Percentiles rank a stretch among this genome's conserved stretches.
Evolutionary conservation across 1,140 invertebrate genomes (phyloP).

Genomic region (Tachypleus tridentatus): DNA sequence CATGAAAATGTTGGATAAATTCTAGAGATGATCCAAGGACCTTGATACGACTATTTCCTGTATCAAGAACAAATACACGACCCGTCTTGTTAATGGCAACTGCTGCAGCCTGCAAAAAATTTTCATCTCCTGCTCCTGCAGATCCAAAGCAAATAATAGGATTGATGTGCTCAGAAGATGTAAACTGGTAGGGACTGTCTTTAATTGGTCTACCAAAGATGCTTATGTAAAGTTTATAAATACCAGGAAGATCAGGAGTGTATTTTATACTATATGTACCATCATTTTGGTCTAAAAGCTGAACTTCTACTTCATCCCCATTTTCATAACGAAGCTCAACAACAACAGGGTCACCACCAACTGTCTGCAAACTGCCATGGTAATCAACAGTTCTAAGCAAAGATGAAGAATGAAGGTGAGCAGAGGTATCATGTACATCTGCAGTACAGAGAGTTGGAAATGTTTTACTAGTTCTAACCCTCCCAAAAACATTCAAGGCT

Average conservation of each 20-base stretch:
- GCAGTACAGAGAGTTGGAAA: constrained; percentile 54
- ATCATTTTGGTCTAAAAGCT: constrained; percentile 61
- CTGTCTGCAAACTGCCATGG: constrained; percentile 58
- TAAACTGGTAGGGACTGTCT: constrained; percentile 60
- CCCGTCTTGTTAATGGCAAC: constrained; percentile 45
- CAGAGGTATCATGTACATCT: constrained; percentile 28
- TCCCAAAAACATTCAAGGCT: constrained; percentile 36
- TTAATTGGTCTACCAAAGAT: constrained; percentile 77
- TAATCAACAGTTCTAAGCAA: constrained; percentile 67
- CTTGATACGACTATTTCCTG: constrained; percentile 82
- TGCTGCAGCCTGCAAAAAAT: constrained; percentile 73
- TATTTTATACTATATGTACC: constrained; percentile 59
- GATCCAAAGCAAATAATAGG: constrained; percentile 56
- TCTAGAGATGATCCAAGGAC: constrained; percentile 53
- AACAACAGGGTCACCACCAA: constrained; percentile 70
- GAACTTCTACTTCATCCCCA: constrained; percentile 28
- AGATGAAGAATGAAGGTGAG: constrained; percentile 54
- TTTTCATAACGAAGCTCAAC: constrained; percentile 40
- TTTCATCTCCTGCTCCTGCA: constrained; percentile 57
- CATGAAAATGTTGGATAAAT: constrained; percentile 60
- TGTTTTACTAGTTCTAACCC: constrained; percentile 68
- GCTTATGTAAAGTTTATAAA: constrained; percentile 54
- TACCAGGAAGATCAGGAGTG: constrained; percentile 40
- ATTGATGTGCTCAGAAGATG: constrained; percentile 61
- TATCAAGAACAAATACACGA: constrained; percentile 69